Percentiles rank a stretch among this genome's conserved stretches.
phyloP scores from a whole-genome alignment of 2,113 vertebrate species.

The Scopus umbretta region DNA sequence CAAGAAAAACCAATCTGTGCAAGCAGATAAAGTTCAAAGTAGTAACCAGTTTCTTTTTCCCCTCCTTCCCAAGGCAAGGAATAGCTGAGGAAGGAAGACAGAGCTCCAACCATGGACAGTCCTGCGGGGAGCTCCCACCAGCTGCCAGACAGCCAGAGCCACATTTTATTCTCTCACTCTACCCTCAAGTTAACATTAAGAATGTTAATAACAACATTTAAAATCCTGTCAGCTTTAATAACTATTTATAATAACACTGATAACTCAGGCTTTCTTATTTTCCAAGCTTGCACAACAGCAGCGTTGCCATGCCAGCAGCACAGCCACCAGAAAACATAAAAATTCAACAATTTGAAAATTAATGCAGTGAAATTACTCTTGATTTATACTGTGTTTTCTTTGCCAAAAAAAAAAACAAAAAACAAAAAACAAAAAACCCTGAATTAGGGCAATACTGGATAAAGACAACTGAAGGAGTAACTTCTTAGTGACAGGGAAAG shows the following conservation, averaged over 20 bases:
- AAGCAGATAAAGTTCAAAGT: not conserved
- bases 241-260: slow-evolving; percentile 38
- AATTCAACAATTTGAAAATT: not conserved
- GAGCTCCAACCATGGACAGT: not conserved
- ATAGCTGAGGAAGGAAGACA: not conserved
- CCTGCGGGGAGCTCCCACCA: not conserved
- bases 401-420: not conserved
- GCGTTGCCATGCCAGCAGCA: not conserved
- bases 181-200: slow-evolving; percentile 8
- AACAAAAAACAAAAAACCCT: too few relatives aligned
- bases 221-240: slow-evolving; percentile 29
- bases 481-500: not conserved
- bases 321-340: not conserved
- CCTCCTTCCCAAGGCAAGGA: not conserved
- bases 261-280: slow-evolving; percentile 13
- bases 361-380: not conserved
- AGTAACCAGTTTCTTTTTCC: not conserved
- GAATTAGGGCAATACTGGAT: not conserved
- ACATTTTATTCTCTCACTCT: not conserved
- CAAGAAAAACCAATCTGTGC: not conserved
- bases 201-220: slow-evolving; percentile 27
- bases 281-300: not conserved
- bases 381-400: not conserved
- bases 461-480: not conserved
- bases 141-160: not conserved